phyloP scores from a whole-genome alignment of 2,888 invertebrate genomes.

The Caenorhabditis becei region DNA sequence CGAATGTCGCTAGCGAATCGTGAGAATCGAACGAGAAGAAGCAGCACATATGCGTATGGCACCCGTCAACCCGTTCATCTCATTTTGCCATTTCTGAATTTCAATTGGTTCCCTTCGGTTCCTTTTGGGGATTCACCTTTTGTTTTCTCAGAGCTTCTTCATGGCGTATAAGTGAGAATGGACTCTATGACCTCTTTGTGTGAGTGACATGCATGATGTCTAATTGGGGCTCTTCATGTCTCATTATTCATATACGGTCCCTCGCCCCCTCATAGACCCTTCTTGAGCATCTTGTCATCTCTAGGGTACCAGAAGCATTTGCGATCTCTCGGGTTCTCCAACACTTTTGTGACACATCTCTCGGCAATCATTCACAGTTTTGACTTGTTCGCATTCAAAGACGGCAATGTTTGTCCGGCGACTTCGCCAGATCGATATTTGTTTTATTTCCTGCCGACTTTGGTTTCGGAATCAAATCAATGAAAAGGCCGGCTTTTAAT shows the following conservation, averaged over 20 bases:
- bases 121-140: not conserved
- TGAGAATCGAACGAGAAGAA: slow-evolving; percentile 16
- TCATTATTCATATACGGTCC: slow-evolving; percentile 46
- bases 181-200: not conserved
- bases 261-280: not conserved
- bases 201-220: slow-evolving; percentile 29
- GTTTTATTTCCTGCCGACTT: slow-evolving; percentile 42
- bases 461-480: slow-evolving; percentile 20
- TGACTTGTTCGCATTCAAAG: slow-evolving; percentile 1
- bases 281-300: slow-evolving; percentile 12
- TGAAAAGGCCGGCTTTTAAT: slow-evolving; percentile 10
- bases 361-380: slow-evolving; percentile 18
- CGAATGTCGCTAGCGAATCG: slow-evolving; percentile 24
- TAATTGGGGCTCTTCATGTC: slow-evolving; percentile 59
- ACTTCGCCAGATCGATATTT: slow-evolving; percentile 31
- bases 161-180: not conserved
- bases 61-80: slow-evolving; percentile 5
- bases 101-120: not conserved
- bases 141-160: not conserved
- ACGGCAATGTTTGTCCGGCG: slow-evolving; percentile 14
- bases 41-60: slow-evolving; percentile 41
- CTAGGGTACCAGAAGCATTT: slow-evolving; percentile 34
- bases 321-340: not conserved
- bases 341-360: slow-evolving; percentile 6
- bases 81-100: not conserved